These are phyloP conservation scores for Tachypleus tridentatus DNA, from an alignment of 1,140 invertebrate genomes.

Conservation along the genomic window DNA sequence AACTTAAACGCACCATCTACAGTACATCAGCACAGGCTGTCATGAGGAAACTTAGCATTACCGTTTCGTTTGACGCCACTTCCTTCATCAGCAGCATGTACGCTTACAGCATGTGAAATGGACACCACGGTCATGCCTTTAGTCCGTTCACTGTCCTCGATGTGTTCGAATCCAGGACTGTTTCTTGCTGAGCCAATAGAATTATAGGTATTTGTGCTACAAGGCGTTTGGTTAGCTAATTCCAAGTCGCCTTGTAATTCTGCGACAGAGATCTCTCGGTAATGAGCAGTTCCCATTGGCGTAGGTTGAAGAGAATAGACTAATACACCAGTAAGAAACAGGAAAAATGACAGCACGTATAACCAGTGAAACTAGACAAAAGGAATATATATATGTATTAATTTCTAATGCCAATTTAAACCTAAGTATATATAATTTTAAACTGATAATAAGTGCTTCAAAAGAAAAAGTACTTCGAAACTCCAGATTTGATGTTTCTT, in stretches of 20 bases:
- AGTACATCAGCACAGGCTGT: too few species aligned
- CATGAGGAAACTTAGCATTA: too few species aligned
- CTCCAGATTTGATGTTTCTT: too few species aligned
- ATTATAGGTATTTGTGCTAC: slow-evolving; percentile 4
- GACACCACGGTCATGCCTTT: background rate
- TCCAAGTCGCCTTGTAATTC: slow-evolving; percentile 8
- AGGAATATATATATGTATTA: too few species aligned
- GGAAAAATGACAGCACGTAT: slow-evolving; percentile 61
- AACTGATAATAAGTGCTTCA: too few species aligned
- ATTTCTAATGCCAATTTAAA: too few species aligned
- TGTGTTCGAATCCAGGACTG: background rate
- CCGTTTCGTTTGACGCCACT: too few species aligned
- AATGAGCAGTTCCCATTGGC: slow-evolving; percentile 33
- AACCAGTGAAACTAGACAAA: slow-evolving; percentile 56
- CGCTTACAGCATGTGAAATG: background rate
- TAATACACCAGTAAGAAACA: slow-evolving; percentile 61
- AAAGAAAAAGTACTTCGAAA: too few species aligned
- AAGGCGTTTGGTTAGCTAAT: slow-evolving; percentile 9
- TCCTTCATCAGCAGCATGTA: background rate
- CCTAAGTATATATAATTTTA: too few species aligned
- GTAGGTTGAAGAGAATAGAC: slow-evolving; percentile 54
- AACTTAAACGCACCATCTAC: too few species aligned
- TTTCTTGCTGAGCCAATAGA: background rate
- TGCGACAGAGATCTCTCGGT: slow-evolving; percentile 6
- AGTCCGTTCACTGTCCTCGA: background rate